Conservation (phyloP, 2,888 invertebrate species). For the Hyles lineata region DNA sequence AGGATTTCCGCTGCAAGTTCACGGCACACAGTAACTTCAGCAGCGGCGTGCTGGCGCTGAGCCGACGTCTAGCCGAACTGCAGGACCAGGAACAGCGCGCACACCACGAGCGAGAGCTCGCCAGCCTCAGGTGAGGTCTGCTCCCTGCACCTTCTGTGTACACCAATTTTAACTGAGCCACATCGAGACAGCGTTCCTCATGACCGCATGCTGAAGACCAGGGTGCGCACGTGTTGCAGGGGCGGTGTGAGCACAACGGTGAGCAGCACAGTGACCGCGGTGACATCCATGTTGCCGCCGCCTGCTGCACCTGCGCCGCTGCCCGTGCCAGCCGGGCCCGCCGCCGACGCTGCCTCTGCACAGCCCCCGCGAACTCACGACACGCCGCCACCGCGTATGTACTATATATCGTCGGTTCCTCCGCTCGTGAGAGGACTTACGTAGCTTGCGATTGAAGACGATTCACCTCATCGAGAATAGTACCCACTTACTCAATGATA, state of each 20-base stretch:
- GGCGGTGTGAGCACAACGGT: conserved; percentile 53
- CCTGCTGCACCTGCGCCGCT: conserved; percentile 43
- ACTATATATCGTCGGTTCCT: neutral
- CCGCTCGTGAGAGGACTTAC: neutral
- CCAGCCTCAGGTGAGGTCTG: conserved; percentile 86
- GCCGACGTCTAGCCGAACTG: conserved; percentile 86
- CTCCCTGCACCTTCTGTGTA: too few relatives aligned
- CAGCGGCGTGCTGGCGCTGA: conserved; percentile 91
- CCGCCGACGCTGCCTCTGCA: conserved; percentile 31
- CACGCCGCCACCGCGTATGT: conserved; percentile 7
- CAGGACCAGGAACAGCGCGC: conserved; percentile 89
- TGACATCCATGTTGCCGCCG: conserved; percentile 43
- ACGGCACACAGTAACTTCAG: conserved; percentile 95
- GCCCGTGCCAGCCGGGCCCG: conserved; percentile 30
- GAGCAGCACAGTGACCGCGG: conserved; percentile 46
- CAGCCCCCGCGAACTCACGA: conserved; percentile 32
- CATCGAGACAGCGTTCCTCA: too few relatives aligned
- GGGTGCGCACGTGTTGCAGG: conserved; percentile 37
- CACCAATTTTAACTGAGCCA: too few relatives aligned
- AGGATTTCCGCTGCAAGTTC: conserved; percentile 97
- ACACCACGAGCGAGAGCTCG: conserved; percentile 89
- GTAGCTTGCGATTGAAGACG: neutral
- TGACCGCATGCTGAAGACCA: too few relatives aligned
- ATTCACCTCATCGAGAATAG: too few relatives aligned
- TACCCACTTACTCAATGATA: too few relatives aligned